Evolutionary conservation across 2,797 vertebrate genomes (phyloP).

Genomic region (Pipistrellus pygmaeus): DNA sequence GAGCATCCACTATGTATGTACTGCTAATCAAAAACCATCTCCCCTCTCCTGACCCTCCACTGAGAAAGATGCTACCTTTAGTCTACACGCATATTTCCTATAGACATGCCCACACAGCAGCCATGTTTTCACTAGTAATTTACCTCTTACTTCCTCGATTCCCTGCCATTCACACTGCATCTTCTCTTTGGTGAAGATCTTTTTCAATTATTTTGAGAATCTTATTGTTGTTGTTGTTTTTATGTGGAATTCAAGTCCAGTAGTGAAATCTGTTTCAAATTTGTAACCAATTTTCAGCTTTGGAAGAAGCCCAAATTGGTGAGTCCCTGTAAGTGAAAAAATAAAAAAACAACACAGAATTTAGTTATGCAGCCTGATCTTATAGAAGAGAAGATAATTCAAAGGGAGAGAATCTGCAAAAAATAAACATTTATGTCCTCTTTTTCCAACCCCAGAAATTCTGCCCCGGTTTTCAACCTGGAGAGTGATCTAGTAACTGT

Average conservation of each 20-base stretch:
- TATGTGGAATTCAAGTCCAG: constrained; percentile 64
- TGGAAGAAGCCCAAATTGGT: constrained; percentile 72
- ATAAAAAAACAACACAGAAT: constrained; percentile 4
- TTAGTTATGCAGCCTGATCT: constrained; percentile 57
- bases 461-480: constrained; percentile 39
- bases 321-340: constrained; percentile 51
- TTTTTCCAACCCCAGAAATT: constrained; percentile 5
- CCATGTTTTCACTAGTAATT: constrained; percentile 40
- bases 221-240: constrained; percentile 32
- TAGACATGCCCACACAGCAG: background rate
- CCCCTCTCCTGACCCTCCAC: background rate
- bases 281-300: constrained; percentile 72
- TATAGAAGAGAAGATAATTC: constrained; percentile 48
- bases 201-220: constrained; percentile 65
- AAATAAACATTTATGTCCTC: constrained; percentile 39
- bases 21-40: background rate
- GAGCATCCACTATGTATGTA: background rate
- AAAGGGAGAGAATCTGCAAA: constrained; percentile 29
- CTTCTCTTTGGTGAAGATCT: constrained; percentile 36
- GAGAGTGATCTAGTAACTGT: constrained; percentile 64
- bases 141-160: constrained; percentile 16
- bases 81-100: background rate
- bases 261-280: constrained; percentile 76
- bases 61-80: background rate
- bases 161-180: background rate